phyloP scores from a whole-genome alignment of 1,140 invertebrate genomes.

The Brachionus sp. region DNA sequence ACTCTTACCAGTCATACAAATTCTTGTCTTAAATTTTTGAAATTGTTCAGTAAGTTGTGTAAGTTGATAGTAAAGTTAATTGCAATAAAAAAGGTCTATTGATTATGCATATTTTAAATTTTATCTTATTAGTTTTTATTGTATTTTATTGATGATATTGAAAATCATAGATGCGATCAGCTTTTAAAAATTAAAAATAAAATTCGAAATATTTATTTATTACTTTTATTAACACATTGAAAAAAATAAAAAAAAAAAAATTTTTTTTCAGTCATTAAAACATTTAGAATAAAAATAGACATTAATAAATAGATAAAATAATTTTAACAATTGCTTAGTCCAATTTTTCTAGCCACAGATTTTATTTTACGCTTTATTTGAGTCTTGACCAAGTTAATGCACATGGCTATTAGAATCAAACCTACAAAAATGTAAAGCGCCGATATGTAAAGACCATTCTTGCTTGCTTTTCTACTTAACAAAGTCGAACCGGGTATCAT shows the following conservation, averaged over 20 bases:
- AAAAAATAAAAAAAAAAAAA: not conserved
- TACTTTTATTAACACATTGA: not conserved
- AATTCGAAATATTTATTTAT: not conserved
- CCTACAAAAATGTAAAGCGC: constrained; percentile 43
- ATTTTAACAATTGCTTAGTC: constrained; percentile 31
- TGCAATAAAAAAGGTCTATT: no score
- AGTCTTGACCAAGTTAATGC: constrained; percentile 35
- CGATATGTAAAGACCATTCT: constrained; percentile 32
- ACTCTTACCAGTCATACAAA: no score
- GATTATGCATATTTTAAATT: no score
- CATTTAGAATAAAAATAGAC: not conserved
- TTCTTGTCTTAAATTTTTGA: no score
- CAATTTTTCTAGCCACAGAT: constrained; percentile 19
- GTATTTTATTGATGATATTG: no score
- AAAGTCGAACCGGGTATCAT: constrained; percentile 45
- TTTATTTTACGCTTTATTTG: constrained; percentile 40
- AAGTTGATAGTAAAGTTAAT: no score
- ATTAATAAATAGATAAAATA: not conserved
- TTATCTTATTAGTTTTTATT: no score
- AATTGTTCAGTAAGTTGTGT: no score
- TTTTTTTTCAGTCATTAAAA: not conserved
- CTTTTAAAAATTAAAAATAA: not conserved
- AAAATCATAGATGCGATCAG: no score
- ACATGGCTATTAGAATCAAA: constrained; percentile 43
- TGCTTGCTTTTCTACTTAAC: not conserved